Evolutionary conservation across 2,888 invertebrate species (phyloP).

Genomic region (Morpho deidamia): DNA sequence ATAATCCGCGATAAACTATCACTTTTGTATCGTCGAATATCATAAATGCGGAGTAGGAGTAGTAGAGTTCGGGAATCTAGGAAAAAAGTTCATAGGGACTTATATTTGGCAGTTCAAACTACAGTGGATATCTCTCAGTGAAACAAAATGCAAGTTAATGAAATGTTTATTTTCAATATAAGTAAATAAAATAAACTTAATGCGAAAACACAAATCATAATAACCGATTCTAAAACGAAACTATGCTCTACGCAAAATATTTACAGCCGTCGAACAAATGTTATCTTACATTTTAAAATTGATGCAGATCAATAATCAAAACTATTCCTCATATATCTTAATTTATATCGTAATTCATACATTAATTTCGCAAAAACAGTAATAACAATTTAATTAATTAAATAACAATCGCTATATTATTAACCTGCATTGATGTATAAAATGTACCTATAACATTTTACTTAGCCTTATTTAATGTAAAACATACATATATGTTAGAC

Average conservation of each 20-base stretch:
- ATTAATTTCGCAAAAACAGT: slow-evolving; percentile 53
- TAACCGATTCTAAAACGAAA: slow-evolving; percentile 64
- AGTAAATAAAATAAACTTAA: slow-evolving; percentile 77
- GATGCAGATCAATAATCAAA: slow-evolving; percentile 71
- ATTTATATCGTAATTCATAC: slow-evolving; percentile 26
- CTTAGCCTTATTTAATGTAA: slow-evolving; percentile 46
- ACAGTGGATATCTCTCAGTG: background rate
- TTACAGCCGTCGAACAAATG: slow-evolving; percentile 69
- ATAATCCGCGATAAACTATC: no score
- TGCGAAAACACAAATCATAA: slow-evolving; percentile 71
- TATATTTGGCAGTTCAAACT: no score
- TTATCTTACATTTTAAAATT: slow-evolving; percentile 47
- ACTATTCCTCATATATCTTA: slow-evolving; percentile 34
- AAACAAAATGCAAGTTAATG: slow-evolving; percentile 38
- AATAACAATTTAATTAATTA: slow-evolving; percentile 43
- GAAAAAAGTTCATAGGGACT: no score
- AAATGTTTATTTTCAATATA: slow-evolving; percentile 76
- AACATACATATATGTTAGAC: slow-evolving; percentile 35
- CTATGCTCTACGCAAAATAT: slow-evolving; percentile 65
- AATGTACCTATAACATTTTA: slow-evolving; percentile 40
- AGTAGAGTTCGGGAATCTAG: no score
- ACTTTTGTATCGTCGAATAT: no score
- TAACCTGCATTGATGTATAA: slow-evolving; percentile 62
- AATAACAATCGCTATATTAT: slow-evolving; percentile 58
- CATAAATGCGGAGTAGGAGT: no score